A percentile compares a stretch with the other conserved stretches of the same genome.
These are phyloP conservation scores for Halictus ligatus DNA, from an alignment of 2,888 invertebrate species.

Conservation along the genomic window DNA sequence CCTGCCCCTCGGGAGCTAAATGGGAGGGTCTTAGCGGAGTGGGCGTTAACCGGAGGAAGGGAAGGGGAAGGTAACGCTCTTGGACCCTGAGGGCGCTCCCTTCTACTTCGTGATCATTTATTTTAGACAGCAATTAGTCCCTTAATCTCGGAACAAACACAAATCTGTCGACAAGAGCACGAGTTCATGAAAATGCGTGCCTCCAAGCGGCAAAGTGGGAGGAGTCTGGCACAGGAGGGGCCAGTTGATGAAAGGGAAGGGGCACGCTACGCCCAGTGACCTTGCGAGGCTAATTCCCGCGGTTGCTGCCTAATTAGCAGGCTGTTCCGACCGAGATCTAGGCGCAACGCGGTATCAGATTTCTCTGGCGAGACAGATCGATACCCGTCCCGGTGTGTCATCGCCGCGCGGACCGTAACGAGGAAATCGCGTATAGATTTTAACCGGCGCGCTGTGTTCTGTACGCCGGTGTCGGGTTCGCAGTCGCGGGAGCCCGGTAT, in stretches of 20 bases:
- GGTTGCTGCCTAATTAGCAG: neutral
- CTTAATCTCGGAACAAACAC: neutral
- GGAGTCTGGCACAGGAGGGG: neutral
- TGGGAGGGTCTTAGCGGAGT: neutral
- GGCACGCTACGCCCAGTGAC: neutral
- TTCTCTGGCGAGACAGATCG: slow-evolving; percentile 38
- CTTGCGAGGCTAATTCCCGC: neutral
- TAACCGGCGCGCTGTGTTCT: slow-evolving; percentile 8
- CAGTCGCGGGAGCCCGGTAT: slow-evolving; percentile 52
- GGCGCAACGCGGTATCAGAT: slow-evolving; percentile 27
- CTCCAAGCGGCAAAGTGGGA: neutral
- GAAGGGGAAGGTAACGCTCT: too few relatives aligned
- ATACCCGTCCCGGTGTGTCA: slow-evolving; percentile 31
- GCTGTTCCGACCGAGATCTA: slow-evolving; percentile 20
- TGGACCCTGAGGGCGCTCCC: too few relatives aligned
- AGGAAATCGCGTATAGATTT: slow-evolving; percentile 49
- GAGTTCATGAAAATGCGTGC: too few relatives aligned
- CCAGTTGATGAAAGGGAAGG: neutral
- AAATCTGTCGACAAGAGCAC: neutral
- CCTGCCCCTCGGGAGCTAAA: neutral
- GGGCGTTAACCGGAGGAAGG: neutral
- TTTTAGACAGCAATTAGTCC: neutral
- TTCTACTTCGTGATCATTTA: too few relatives aligned
- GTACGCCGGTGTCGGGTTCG: slow-evolving; percentile 51
- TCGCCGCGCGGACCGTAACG: slow-evolving; percentile 27